Base-by-base conservation (phyloP, 1,140 invertebrate species). In the Trachymyrmex cornetzi region DNA sequence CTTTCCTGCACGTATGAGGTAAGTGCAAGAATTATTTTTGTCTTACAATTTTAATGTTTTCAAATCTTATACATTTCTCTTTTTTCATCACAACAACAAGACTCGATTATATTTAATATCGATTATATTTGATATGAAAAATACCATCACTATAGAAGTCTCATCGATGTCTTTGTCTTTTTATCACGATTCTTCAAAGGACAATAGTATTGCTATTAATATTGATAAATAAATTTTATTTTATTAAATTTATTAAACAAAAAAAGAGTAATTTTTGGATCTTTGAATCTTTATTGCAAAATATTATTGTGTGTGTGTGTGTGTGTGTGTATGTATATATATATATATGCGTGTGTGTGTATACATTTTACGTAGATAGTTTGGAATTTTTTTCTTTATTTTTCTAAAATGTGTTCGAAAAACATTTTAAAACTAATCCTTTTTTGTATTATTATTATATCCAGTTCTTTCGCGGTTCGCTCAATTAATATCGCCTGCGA, bases 1-100 rank as follows among this genome's bases (percentile, higher is more conserved):
- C 95, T 99, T 0, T 98, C 98, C 77, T 97, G 98, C 44, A 97
- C 98, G 59, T 99, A 99, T 94, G 99, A 99, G 96, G 97, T 97
- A 90, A 94, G 94, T 77, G 12, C 48, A 24, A 57, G 50, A 69
- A 27, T 48, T 66, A 38, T 71, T 57, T 57, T 84, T 75, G 2
- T 64, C 71, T 79, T n/a, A 34, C 3, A 34, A n/a, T 30, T 14
- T 12, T 67, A 19, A 69, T 9, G 24, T 48, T n/a, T 64, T 19
- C 1, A 7, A 64, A 34, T 30, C 2, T 30, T 64, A 30, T 64
- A 30, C 30, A 19, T 64, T 64, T 69, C 22, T 16, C 5, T 67
- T 22, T n/a, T 11, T 9, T 57, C 19, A 7, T 63, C 24, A 30
- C 24, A 63, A 61, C 16, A 61, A 63, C 22, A 7, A 27, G 11